Base-by-base conservation (phyloP, 2,797 vertebrate genomes). In the Phylloscopus collybita region DNA sequence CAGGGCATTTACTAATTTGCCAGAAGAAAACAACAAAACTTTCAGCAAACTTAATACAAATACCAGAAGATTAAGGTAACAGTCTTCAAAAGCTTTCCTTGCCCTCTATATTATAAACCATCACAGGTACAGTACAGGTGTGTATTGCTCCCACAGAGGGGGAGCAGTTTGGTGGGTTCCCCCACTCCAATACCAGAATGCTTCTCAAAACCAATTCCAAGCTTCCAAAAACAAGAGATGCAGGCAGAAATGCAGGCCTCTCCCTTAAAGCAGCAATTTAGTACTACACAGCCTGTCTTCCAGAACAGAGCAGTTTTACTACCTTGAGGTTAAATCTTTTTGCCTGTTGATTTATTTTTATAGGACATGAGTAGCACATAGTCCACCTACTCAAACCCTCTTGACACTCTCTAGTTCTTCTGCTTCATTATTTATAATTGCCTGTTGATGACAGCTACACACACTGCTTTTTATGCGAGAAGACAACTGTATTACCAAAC, bases 301-400 rank as follows among this genome's bases (percentile, higher is more conserved):
- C 70, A 94, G 49, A 88, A 83, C 34, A 17, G 38, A 30, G 13
- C 56, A 53, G 29, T 82, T 96, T 94, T 76, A 53, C 69, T 96
- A 67, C 61, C n/a, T n/a, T 50, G 51, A 97, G 75, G 83, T 60
- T 66, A 13, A 57, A 92, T 70, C 34, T 80, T 95, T 91, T 54
- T 79, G 42, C 53, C 54, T 83, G 54, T 81, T 95, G 89, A 80
- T 88, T 40, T 54, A 59, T 86, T 95, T 96, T 90, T 84, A 92
- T 86, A 94, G 76, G 71, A 93, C 74, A 75, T 45, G 51, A 93
- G 45, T 62, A 91, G 70, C 45, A 86, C 9, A 30, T 83, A 91
- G 76, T 42, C 13, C 9, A 42, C 51, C 74, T 72, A 79, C 74
- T 76, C 91, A 87, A 89, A 93, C 34, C 13, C 62, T 87, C 71